A percentile compares a stretch with the other conserved stretches of the same genome.
Conservation (phyloP, 2,797 vertebrate species). For the Pelobates cultripes region DNA sequence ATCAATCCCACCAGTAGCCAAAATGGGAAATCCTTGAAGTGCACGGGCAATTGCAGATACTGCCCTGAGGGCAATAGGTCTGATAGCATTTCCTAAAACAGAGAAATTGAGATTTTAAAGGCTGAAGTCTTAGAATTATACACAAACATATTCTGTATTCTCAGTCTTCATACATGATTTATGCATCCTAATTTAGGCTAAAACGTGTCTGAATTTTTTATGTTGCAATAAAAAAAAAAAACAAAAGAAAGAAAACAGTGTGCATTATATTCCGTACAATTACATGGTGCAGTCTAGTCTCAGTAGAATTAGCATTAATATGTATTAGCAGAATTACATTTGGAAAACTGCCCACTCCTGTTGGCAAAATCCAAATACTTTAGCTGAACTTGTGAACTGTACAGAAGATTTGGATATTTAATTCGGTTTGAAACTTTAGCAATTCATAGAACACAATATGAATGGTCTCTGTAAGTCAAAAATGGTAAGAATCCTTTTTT, state of each 20-base stretch:
- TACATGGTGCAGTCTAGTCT: background rate
- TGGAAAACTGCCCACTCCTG: background rate
- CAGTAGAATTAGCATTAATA: background rate
- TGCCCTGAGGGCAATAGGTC: conserved; percentile 87
- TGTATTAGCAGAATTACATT: background rate
- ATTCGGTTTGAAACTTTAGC: background rate
- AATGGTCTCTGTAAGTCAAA: background rate
- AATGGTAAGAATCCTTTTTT: no score
- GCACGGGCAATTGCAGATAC: conserved; percentile 84
- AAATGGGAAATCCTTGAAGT: conserved; percentile 85
- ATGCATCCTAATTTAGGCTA: background rate
- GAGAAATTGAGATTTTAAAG: background rate
- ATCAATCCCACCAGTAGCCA: conserved; percentile 93
- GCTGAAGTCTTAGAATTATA: background rate
- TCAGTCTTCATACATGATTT: background rate
- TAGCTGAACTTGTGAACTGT: background rate
- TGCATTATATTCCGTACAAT: background rate
- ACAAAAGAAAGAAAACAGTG: no score
- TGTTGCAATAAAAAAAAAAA: no score
- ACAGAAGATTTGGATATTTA: background rate
- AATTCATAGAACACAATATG: background rate
- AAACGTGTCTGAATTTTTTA: no score
- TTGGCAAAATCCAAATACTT: conserved; percentile 1
- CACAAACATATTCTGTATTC: background rate
- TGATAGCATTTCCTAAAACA: conserved; percentile 84